Evolutionary conservation across 2,888 invertebrate genomes (phyloP).

Genomic region (Agrochola lota): DNA sequence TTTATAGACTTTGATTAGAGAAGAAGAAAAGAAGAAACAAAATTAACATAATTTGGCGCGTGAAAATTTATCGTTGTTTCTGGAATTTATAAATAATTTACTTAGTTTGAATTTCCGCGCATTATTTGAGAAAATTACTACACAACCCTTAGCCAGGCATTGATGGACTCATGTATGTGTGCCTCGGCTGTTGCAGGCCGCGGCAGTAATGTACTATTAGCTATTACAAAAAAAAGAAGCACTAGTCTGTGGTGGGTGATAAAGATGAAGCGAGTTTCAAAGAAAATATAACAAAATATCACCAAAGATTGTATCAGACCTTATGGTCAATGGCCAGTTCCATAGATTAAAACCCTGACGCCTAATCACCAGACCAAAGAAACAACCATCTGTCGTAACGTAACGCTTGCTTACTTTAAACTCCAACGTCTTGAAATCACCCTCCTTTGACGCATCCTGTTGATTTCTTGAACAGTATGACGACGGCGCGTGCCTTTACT

Average conservation of each 20-base stretch:
- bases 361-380: conserved; percentile 57
- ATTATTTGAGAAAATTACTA: too few relatives aligned
- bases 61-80: too few relatives aligned
- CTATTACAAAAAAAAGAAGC: not conserved
- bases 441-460: conserved; percentile 83
- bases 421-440: conserved; percentile 79
- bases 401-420: conserved; percentile 49
- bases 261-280: not conserved
- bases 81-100: too few relatives aligned
- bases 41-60: too few relatives aligned
- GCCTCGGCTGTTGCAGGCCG: too few relatives aligned
- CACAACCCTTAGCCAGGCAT: too few relatives aligned
- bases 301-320: not conserved
- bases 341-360: conserved; percentile 23
- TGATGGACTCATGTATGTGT: too few relatives aligned
- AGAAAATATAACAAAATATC: not conserved
- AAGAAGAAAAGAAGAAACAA: too few relatives aligned
- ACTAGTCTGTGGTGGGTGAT: not conserved
- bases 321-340: conserved; percentile 28
- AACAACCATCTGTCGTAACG: conserved; percentile 56
- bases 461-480: conserved; percentile 74
- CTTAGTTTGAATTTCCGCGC: too few relatives aligned
- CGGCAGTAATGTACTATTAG: not conserved
- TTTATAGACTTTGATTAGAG: too few relatives aligned
- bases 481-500: conserved; percentile 79